Conservation (phyloP, 2,113 vertebrate species). For the Micromys minutus region DNA sequence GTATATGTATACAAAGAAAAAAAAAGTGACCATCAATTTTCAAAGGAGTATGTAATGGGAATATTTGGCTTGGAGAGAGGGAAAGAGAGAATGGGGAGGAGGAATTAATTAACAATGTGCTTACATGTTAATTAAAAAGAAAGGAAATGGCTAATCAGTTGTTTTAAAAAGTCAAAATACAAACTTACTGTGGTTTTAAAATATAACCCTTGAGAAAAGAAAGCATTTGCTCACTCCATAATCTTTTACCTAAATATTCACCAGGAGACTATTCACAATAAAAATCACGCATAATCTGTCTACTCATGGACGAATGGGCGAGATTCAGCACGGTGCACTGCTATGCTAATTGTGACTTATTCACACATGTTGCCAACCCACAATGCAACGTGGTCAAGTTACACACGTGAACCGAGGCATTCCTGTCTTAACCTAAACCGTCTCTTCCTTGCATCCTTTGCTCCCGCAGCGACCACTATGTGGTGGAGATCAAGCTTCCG, state of each 20-base stretch:
- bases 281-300: background rate
- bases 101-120: background rate
- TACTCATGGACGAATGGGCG: background rate
- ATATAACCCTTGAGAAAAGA: background rate
- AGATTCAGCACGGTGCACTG: background rate
- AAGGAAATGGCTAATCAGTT: background rate
- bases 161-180: background rate
- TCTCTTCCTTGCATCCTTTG: background rate
- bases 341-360: background rate
- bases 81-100: background rate
- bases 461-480: slow-evolving; percentile 90
- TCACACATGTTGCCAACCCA: background rate
- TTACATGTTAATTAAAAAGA: background rate
- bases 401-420: background rate
- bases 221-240: background rate
- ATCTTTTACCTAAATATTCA: background rate
- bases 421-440: background rate
- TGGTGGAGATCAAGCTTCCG: slow-evolving; percentile 96
- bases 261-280: background rate
- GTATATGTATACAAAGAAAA: background rate
- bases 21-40: background rate
- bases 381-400: background rate
- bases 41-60: background rate
- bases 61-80: background rate
- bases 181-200: background rate